Evolutionary conservation across 2,888 invertebrate species (phyloP), one percentile per base, ranked within the genome.

Genomic region (Fragum fragum): DNA sequence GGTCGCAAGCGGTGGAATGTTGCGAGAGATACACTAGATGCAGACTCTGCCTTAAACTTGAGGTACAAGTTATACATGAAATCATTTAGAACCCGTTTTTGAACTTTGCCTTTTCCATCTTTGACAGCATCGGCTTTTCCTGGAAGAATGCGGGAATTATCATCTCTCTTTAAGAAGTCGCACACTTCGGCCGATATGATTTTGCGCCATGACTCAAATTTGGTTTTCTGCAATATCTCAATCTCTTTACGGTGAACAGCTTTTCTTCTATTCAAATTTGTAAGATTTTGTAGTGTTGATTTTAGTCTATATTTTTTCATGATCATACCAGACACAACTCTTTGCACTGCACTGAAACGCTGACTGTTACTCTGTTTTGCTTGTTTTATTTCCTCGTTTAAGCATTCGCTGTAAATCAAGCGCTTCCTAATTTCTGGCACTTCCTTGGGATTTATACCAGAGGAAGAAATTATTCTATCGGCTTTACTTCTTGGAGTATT

Each of bases 141-240:
- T n/a, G n/a, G n/a, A n/a, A n/a, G n/a, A n/a, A n/a, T n/a, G n/a
- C n/a, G n/a, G n/a, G n/a, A n/a, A n/a, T n/a, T n/a, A n/a, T n/a
- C n/a, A n/a, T n/a, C n/a, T n/a, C n/a, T n/a, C n/a, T n/a, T n/a
- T n/a, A n/a, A n/a, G n/a, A n/a, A n/a, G n/a, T 1, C 78, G 73
- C 36, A 84, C 68, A 36, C 78, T 81, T 36, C 78, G 80, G 55
- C 81, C n/a, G n/a, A n/a, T n/a, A n/a, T n/a, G n/a, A 78, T 39
- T 73, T 81, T 16, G 53, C 26, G 39, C 85, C 78, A 26, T 79
- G 47, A 69, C 82, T 76, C 1, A 70, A 52, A 59, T 59, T 78
- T 42, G 78, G 55, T 36, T 21, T 21, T 28, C 42, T 74, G 73
- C 6, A 6, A 47, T 1, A 59, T 79, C 21, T 68, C 76, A 32